Evolutionary conservation across 2,888 invertebrate species (phyloP), one percentile per base, ranked within the genome.

Genomic region (Dichetophora obliterata): DNA sequence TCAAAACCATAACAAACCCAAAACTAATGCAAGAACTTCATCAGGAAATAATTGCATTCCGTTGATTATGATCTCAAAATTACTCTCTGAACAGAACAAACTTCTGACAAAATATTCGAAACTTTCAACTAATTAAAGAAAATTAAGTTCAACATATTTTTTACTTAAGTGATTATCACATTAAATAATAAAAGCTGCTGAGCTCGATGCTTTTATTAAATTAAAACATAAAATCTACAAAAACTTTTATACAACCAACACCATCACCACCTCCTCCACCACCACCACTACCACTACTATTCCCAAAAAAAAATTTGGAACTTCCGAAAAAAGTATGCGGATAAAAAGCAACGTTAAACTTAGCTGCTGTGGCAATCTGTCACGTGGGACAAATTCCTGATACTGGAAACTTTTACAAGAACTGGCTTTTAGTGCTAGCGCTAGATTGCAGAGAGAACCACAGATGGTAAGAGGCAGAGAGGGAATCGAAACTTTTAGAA

Each of bases 311-410:
- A 63, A 63, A 19, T 74, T 50, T n/a, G n/a, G 43, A 78, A 77
- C 68, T 76, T 74, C 76, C 80, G 81, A 82, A 85, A 84, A 82
- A 70, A 78, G n/a, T 11, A 3, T 24, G 31, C n/a, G 63, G 14
- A 54, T 59, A 71, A 70, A 76, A 82, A 80, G 82, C 82, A 84
- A 83, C 82, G 81, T 84, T 81, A 80, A 77, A 68, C 72, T 75
- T 48, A 66, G 76, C 80, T 75, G 70, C 79, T 82, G 81, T 79
- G 78, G 80, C 83, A 85, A 86, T 86, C 84, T 84, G 86, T 85
- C 86, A 85, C 85, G 83, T 85, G 85, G 85, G 86, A 86, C 84
- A 85, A 85, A 85, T 85, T 77, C 81, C 73, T 79, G 78, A 69
- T 34, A 79, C 77, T 78, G 61, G 57, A 59, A 78, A 76, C 63